A percentile compares a stretch with the other conserved stretches of the same genome.
Evolutionary conservation across 2,113 vertebrate genomes (phyloP).

Genomic region (Microcebus jonahi): DNA sequence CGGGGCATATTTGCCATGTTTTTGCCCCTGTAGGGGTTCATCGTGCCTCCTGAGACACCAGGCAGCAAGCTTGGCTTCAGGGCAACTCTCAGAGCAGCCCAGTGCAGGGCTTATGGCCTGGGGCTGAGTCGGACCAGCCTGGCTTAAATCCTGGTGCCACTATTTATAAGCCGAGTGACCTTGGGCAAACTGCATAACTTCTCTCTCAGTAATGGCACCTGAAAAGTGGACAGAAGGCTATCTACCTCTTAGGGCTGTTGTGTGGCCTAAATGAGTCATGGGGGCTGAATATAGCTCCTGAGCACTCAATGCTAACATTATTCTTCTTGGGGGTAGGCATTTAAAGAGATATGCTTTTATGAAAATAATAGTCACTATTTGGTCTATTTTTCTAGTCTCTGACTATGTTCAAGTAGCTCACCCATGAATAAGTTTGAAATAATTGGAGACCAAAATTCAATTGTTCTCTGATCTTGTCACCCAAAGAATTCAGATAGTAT

Average conservation of each 20-base stretch:
- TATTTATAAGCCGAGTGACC: not conserved
- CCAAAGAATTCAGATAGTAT: not conserved
- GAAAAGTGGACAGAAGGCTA: not conserved
- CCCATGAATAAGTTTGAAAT: not conserved
- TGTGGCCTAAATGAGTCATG: not conserved
- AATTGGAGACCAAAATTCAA: not conserved
- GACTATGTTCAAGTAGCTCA: not conserved
- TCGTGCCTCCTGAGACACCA: not conserved
- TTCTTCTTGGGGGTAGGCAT: not conserved
- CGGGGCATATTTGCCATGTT: not conserved
- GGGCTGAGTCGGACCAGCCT: not conserved
- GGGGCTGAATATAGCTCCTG: not conserved
- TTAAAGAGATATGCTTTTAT: not conserved
- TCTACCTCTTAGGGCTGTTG: not conserved
- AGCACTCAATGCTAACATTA: not conserved
- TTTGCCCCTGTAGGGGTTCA: not conserved
- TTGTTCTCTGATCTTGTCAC: not conserved
- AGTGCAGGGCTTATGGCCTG: fast-evolving
- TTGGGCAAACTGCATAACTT: not conserved
- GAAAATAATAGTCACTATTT: not conserved
- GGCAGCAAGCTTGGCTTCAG: not conserved
- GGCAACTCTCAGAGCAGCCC: not conserved
- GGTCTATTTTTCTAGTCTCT: not conserved
- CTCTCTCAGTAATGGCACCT: not conserved
- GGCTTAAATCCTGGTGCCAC: not conserved